phyloP scores from a whole-genome alignment of 92 coral and sea anemone species.

The Zoanthus sansibaricus region DNA sequence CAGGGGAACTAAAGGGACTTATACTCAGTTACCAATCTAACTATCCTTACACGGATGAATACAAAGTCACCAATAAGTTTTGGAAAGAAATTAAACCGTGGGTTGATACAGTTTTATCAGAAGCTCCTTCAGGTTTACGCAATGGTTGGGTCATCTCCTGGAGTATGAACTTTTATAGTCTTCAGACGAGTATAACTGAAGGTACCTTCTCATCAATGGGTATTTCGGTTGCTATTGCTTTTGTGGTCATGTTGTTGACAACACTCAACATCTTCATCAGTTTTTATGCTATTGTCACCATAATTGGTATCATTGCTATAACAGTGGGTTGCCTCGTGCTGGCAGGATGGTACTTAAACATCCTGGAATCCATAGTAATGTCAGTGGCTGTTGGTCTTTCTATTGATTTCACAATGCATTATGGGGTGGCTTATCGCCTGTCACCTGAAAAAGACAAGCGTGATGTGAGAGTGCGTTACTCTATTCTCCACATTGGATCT shows the following conservation, averaged over 20 bases:
- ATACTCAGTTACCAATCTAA: slow-evolving; percentile 62
- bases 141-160: slow-evolving; percentile 79
- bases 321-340: slow-evolving; percentile 91
- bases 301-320: slow-evolving; percentile 81
- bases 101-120: slow-evolving; percentile 59
- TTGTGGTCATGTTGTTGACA: slow-evolving; percentile 85
- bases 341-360: slow-evolving; percentile 93
- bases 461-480: slow-evolving; percentile 77
- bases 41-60: slow-evolving; percentile 63
- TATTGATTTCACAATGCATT: slow-evolving; percentile 97
- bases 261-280: slow-evolving; percentile 93
- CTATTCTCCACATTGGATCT: slow-evolving; percentile 92
- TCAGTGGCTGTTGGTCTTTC: slow-evolving; percentile 98
- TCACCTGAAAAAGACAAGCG: slow-evolving; percentile 74
- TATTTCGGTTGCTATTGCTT: slow-evolving; percentile 90
- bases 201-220: slow-evolving; percentile 88
- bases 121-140: slow-evolving; percentile 79
- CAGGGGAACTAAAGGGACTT: slow-evolving; percentile 53
- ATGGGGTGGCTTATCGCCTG: slow-evolving; percentile 93
- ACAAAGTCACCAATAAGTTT: slow-evolving; percentile 69
- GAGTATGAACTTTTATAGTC: slow-evolving; percentile 68
- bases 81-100: slow-evolving; percentile 75
- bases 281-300: slow-evolving; percentile 90
- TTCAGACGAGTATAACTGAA: slow-evolving; percentile 76
- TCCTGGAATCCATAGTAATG: slow-evolving; percentile 91